phyloP scores from a whole-genome alignment of 2,113 vertebrate species.

The Brienomyrus brachyistius region DNA sequence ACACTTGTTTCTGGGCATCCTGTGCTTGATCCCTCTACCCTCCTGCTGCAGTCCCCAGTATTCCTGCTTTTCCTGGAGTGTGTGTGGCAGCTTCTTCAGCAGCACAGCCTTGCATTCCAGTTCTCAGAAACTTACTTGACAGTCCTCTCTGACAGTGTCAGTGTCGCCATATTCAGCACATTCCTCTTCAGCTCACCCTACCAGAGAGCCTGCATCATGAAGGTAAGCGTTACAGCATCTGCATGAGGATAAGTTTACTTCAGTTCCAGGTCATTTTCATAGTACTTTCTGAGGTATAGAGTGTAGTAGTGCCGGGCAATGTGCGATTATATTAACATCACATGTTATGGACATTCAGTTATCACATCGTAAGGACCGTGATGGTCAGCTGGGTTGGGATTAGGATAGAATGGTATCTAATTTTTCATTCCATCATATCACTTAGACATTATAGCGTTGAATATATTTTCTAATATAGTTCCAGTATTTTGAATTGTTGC shows the following conservation, averaged over 20 bases:
- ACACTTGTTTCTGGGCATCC: background rate
- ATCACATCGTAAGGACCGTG: too few species aligned
- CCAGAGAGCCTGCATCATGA: slow-evolving; percentile 57
- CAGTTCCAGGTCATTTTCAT: background rate
- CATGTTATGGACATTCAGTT: too few species aligned
- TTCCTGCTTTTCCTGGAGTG: slow-evolving; percentile 81
- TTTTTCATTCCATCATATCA: background rate
- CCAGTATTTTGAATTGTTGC: background rate
- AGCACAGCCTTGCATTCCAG: slow-evolving; percentile 74
- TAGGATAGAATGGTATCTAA: background rate
- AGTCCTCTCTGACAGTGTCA: slow-evolving; percentile 77
- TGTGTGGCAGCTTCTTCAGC: slow-evolving; percentile 76
- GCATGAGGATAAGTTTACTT: background rate
- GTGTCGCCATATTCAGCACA: slow-evolving; percentile 78
- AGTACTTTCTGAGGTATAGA: background rate
- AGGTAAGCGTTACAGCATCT: slow-evolving; percentile 47
- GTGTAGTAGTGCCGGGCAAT: too few species aligned
- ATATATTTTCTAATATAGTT: background rate
- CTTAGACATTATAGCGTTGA: background rate
- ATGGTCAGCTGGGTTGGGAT: background rate
- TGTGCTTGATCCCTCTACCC: background rate
- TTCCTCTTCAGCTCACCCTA: slow-evolving; percentile 78
- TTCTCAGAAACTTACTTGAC: slow-evolving; percentile 84
- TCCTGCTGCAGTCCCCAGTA: slow-evolving; percentile 60
- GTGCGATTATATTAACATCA: too few species aligned